Percentiles rank a stretch among this genome's conserved stretches.
Evolutionary conservation across 2,113 vertebrate species (phyloP).

Genomic region (Camelus dromedarius): DNA sequence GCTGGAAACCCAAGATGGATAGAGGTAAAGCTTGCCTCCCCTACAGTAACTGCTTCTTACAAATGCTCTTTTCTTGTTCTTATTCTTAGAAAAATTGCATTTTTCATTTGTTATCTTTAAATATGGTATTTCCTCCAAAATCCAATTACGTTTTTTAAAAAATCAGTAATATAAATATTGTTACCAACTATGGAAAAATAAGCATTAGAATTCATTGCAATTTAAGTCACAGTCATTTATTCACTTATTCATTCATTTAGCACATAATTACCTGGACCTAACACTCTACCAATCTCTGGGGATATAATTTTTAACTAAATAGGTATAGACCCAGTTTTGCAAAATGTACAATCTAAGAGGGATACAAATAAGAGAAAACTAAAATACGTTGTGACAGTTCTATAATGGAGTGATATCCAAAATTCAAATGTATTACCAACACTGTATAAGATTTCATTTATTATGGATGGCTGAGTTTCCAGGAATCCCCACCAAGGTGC

Average conservation of each 20-base stretch:
- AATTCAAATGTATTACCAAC: background rate
- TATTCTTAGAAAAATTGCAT: background rate
- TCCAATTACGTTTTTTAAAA: background rate
- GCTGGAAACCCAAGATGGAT: background rate
- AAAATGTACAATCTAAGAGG: background rate
- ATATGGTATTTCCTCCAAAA: background rate
- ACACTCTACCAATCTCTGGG: background rate
- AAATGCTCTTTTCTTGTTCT: background rate
- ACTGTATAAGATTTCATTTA: background rate
- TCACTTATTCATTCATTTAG: background rate
- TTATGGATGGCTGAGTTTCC: background rate
- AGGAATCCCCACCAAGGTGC: background rate
- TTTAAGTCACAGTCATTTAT: background rate
- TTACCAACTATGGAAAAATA: background rate
- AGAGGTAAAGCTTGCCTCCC: background rate
- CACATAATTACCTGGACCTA: background rate
- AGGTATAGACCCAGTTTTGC: background rate
- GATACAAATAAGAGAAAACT: background rate
- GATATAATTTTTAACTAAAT: background rate
- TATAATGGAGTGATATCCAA: background rate
- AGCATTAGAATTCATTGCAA: background rate
- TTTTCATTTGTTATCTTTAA: background rate
- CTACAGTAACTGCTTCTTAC: background rate
- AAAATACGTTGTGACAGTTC: background rate
- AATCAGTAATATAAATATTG: background rate